Conservation (phyloP, 2,888 invertebrate species). For the Agriopis aurantiaria region DNA sequence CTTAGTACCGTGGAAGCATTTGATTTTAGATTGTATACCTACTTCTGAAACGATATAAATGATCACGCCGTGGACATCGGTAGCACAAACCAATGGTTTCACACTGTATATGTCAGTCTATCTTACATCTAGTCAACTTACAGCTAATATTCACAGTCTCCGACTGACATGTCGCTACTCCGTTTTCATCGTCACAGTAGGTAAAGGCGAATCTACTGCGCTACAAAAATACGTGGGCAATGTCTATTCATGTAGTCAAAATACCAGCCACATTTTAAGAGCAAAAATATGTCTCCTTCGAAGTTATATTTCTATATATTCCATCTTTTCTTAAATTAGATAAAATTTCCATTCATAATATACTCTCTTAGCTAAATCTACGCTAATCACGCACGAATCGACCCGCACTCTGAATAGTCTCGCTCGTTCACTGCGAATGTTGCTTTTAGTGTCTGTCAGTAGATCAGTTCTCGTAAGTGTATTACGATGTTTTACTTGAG, state of each 20-base stretch:
- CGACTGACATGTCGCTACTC: conserved; percentile 70
- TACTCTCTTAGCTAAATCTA: conserved; percentile 57
- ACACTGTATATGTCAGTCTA: conserved; percentile 79
- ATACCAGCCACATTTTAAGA: conserved; percentile 80
- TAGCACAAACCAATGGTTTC: conserved; percentile 65
- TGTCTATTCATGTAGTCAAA: conserved; percentile 80
- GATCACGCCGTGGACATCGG: conserved; percentile 30
- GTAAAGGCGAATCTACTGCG: conserved; percentile 78
- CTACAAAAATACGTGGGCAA: conserved; percentile 86
- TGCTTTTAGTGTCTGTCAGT: conserved; percentile 47
- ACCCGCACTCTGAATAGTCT: conserved; percentile 68
- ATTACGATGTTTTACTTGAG: conserved; percentile 56
- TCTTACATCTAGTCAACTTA: conserved; percentile 53
- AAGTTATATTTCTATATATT: conserved; percentile 68
- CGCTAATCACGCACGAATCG: conserved; percentile 64
- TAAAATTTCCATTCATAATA: conserved; percentile 69
- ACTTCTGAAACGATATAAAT: conserved; percentile 29
- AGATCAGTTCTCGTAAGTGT: conserved; percentile 40
- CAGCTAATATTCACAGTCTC: conserved; percentile 81
- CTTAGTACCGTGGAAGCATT: conserved; percentile 11
- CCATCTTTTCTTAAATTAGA: conserved; percentile 68
- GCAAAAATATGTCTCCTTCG: conserved; percentile 85
- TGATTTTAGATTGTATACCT: conserved; percentile 22
- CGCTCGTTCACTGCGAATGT: conserved; percentile 56
- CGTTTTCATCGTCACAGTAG: conserved; percentile 68